Conservation (phyloP, 2,797 vertebrate species). For the Phataginus tricuspis region DNA sequence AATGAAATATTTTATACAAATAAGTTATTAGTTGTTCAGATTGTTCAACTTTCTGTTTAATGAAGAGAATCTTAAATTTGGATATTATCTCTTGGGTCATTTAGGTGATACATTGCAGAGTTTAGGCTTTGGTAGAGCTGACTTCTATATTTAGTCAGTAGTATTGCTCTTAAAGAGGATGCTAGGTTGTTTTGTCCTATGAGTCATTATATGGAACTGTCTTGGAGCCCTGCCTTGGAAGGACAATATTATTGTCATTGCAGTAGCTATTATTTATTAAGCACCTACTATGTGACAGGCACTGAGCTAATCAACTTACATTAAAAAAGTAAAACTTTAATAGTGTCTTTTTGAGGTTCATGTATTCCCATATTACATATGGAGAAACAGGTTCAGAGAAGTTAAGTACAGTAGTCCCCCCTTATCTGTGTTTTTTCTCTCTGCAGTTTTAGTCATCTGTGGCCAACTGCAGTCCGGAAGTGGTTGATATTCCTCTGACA, state of each 20-base stretch:
- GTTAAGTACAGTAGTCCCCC: neutral
- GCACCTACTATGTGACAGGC: neutral
- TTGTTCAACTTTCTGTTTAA: neutral
- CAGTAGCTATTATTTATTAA: neutral
- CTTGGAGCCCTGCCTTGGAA: neutral
- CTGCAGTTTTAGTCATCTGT: neutral
- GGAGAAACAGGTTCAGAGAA: neutral
- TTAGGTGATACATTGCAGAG: too few relatives aligned
- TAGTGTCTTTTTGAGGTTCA: neutral
- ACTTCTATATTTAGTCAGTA: neutral
- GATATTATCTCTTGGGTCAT: neutral
- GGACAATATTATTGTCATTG: neutral
- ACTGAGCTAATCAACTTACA: neutral
- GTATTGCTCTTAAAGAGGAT: neutral
- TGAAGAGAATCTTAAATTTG: neutral
- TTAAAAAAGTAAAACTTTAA: neutral
- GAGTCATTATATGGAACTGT: neutral
- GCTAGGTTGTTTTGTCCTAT: neutral
- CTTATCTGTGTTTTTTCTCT: neutral
- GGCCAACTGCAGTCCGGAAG: neutral
- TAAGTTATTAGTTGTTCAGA: neutral
- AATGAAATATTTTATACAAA: neutral
- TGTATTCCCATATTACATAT: neutral
- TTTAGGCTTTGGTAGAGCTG: neutral
- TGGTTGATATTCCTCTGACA: neutral